Evolutionary conservation across 2,113 vertebrate species (phyloP).

Genomic region (Syngnathus typhle): DNA sequence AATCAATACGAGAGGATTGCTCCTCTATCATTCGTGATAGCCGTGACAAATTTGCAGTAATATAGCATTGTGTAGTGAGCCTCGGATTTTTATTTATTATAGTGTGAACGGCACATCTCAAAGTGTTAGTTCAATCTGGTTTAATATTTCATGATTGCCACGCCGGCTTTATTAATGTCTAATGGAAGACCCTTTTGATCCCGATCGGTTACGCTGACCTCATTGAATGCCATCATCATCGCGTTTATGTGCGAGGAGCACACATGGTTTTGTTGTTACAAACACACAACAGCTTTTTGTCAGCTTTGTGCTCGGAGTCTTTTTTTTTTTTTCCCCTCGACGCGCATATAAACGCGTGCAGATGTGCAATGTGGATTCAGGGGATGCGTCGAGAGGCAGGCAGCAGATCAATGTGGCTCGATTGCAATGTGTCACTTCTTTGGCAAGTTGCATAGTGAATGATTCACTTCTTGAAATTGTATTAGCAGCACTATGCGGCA

Average conservation of each 20-base stretch:
- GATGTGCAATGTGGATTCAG: constrained; percentile 13
- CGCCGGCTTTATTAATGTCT: background rate
- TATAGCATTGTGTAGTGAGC: no score
- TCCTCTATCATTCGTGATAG: background rate
- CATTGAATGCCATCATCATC: background rate
- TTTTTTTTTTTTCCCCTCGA: background rate
- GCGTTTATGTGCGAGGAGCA: background rate
- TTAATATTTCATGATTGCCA: background rate
- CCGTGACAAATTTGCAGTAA: background rate
- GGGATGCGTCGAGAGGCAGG: constrained; percentile 6
- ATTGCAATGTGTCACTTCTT: constrained; percentile 33
- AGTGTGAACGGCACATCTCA: background rate
- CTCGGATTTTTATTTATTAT: no score
- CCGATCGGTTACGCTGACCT: background rate
- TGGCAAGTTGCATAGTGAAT: constrained; percentile 23
- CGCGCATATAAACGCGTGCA: constrained; percentile 6
- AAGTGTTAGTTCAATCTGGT: background rate
- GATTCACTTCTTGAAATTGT: constrained; percentile 27
- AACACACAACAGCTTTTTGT: constrained; percentile 7
- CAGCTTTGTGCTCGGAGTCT: background rate
- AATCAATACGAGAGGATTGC: background rate
- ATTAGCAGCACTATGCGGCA: constrained; percentile 21
- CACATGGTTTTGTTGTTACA: constrained; percentile 9
- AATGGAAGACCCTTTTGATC: background rate
- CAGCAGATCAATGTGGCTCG: constrained; percentile 31